Base-by-base conservation (phyloP, 2,888 invertebrate genomes). In the Orthosia gothica region DNA sequence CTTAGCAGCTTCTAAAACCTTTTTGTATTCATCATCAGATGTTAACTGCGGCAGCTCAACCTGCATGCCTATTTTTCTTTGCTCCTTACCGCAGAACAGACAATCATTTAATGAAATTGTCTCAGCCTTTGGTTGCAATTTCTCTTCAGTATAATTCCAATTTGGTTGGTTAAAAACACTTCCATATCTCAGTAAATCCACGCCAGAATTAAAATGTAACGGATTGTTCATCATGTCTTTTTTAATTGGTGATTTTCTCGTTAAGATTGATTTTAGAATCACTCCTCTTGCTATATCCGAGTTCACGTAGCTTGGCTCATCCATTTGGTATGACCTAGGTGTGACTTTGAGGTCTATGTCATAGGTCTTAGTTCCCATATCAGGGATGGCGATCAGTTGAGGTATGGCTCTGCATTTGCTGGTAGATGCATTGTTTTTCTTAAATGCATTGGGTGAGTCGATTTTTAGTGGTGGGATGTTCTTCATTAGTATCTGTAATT, bases 251-350 rank as follows among this genome's bases (percentile, higher is more conserved):
- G 62, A 47, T 59, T 82, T 80, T 16, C 82, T 68, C 9, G 79
- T 81, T 16, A 81, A 7, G 3, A 81, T 79, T 0, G 79, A 82
- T 47, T 81, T 73, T 0, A 80, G 18, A 0, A 77, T 77, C 0
- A 80, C 65, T 0, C 80, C 76, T 54, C 74, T 13, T 2, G 76
- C 49, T 12, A 77, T 74, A 12, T 77, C 76, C 0, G 76, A 80
- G 4, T 77, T 80, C 2, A 77, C 52, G 11, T 80, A 80, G 13
- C 58, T 65, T 0, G 80, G 80, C n/a, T 77, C 80, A 0, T 76
- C 64, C 23, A 73, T 52, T 13, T 18, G n/a, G 1, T 74, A 65
- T 2, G 63, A 1, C 7, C 23, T 52, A 13, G 79, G 63, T 26
- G 74, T n/a, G 2, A 49, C 18, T 20, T 78, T 78, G 5, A 75